These are phyloP conservation scores for Pavo muticus DNA, from an alignment of 2,113 vertebrate genomes.

Conservation along the genomic window DNA sequence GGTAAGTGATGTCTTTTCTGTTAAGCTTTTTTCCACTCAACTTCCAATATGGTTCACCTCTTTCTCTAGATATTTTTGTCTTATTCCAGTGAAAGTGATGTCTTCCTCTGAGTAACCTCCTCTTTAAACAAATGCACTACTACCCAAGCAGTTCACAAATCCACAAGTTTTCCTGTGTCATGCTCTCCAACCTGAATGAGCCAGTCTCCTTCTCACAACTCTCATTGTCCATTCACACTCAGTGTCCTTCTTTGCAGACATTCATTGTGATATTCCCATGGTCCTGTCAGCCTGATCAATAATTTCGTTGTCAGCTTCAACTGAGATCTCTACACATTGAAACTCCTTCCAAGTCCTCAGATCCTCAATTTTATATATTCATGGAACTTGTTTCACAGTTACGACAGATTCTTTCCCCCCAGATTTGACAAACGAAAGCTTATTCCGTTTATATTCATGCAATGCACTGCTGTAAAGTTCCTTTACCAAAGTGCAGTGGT, in stretches of 20 bases:
- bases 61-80: not conserved
- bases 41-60: not conserved
- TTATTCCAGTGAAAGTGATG: not conserved
- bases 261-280: accelerated
- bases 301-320: not conserved
- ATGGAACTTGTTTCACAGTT: not conserved
- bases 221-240: not conserved
- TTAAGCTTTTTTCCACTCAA: not conserved
- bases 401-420: not conserved
- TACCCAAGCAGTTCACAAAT: accelerated
- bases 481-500: not conserved
- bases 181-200: not conserved
- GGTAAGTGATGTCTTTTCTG: not conserved
- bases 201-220: accelerated
- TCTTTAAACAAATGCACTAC: not conserved
- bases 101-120: not conserved
- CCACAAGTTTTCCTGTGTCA: not conserved
- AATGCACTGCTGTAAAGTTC: not conserved
- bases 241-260: not conserved
- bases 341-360: not conserved
- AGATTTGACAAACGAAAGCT: not conserved
- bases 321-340: not conserved
- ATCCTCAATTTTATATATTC: not conserved
- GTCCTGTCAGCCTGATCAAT: not conserved
- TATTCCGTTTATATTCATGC: not conserved